A percentile compares a stretch with the other conserved stretches of the same genome.
Evolutionary conservation across 2,113 vertebrate species (phyloP).

Genomic region (Neodontobutis hainanensis): DNA sequence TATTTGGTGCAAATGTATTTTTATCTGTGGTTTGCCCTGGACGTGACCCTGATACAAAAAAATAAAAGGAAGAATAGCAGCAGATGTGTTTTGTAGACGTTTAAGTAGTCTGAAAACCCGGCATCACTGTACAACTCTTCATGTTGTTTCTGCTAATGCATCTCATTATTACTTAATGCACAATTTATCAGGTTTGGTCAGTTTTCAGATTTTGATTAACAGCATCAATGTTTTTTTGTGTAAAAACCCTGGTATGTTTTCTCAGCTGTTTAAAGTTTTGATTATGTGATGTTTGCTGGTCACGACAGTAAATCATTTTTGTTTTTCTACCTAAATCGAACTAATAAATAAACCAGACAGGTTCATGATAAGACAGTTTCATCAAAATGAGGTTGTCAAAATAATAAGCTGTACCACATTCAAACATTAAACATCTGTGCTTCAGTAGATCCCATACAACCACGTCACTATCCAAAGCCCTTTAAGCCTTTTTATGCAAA

Average conservation of each 20-base stretch:
- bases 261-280: conserved; percentile 51
- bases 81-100: conserved; percentile 69
- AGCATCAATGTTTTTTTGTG: conserved; percentile 44
- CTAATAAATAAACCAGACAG: conserved; percentile 34
- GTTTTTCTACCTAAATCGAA: conserved; percentile 54
- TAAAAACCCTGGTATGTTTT: conserved; percentile 51
- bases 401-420: conserved; percentile 26
- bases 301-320: conserved; percentile 58
- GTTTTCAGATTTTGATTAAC: conserved; percentile 43
- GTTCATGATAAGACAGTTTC: conserved; percentile 39
- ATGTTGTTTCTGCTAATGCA: conserved; percentile 41
- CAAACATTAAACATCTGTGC: background rate
- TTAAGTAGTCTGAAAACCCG: conserved; percentile 10
- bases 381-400: conserved; percentile 20
- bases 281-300: conserved; percentile 33
- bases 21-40: conserved; percentile 47
- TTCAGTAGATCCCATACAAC: conserved; percentile 4
- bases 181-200: conserved; percentile 52
- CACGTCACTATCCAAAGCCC: conserved; percentile 9
- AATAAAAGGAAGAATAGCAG: conserved; percentile 29
- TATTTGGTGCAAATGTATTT: conserved; percentile 56
- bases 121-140: conserved; percentile 1
- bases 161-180: conserved; percentile 40
- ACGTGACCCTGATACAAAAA: conserved; percentile 53
- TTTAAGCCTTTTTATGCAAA: background rate